Evolutionary conservation across 2,113 vertebrate genomes (phyloP), one percentile per base, ranked within the genome.

Genomic region (Nipponia nippon): DNA sequence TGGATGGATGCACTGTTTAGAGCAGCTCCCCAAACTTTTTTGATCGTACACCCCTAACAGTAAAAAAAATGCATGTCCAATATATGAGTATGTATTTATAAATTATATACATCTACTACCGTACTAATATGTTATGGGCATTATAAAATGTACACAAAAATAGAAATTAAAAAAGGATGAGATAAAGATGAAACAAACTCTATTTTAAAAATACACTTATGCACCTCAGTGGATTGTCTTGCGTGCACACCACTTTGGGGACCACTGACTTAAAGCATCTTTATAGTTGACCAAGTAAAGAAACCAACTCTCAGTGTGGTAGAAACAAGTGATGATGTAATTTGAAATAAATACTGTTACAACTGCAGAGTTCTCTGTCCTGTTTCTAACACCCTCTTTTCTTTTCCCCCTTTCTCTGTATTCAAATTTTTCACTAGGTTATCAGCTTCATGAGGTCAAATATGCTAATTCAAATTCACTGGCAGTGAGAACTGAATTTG

Each of bases 381-480:
- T 81, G 8, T 85, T 91, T 93, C 61, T 76, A 16, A 27, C 5
- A 40, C 2, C 1, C 17, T 59, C 9, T 17, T 71, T 80, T 81
- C 67, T 49, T 65, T 50, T 42, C 7, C 1, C 13, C 8, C 16
- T 56, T 88, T 67, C 44, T 73, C 34, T 66, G 8, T 32, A 29
- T 89, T 90, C 16, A 72, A 36, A 56, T 88, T 93, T 20, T 77
- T 90, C 22, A 22, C 32, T 66, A 46, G 36, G 38, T 92, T 83
- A 92, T 90, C 58, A 66, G 30, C 53, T 78, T 90, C 16, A 9
- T 52, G 62, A 53, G 71, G 91, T 95, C 76, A 65, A 69, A 32
- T 61, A 70, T 18, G 58, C 61, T 83, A 73, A 92, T 87, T 86
- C 67, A 83, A 77, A 89, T 86, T 85, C 34, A 16, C 30, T 92